phyloP scores from a whole-genome alignment of 2,888 invertebrate genomes.

The Eilema griseolum region DNA sequence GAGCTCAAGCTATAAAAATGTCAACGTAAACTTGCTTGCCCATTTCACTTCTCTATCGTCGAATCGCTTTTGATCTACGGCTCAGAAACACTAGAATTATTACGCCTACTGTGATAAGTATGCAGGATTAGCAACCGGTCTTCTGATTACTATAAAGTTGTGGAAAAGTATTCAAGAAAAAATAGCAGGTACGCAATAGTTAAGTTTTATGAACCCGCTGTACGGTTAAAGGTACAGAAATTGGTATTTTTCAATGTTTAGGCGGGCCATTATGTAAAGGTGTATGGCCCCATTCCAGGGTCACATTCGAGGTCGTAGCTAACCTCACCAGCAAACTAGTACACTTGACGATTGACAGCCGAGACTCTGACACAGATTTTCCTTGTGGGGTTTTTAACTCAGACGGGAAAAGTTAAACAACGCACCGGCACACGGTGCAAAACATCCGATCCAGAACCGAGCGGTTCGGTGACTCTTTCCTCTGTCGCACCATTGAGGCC shows the following conservation, averaged over 20 bases:
- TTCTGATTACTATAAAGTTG: constrained; percentile 21
- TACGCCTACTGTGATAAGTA: constrained; percentile 45
- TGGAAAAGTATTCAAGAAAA: constrained; percentile 6
- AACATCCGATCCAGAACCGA: no score
- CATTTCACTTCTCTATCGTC: constrained; percentile 65
- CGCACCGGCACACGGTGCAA: no score
- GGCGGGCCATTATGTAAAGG: not conserved
- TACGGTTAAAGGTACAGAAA: not conserved
- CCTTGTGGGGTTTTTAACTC: no score
- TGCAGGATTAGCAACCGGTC: constrained; percentile 32
- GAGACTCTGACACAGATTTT: no score
- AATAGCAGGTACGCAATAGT: not conserved
- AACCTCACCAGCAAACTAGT: not conserved
- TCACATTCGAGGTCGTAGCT: not conserved
- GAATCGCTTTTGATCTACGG: constrained; percentile 60
- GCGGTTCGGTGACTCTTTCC: no score
- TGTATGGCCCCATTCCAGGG: not conserved
- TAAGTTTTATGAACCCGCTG: not conserved
- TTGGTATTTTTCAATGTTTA: not conserved
- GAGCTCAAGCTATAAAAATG: constrained; percentile 79
- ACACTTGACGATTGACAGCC: not conserved
- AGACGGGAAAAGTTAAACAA: no score
- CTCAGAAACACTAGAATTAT: constrained; percentile 53
- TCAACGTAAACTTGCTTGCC: constrained; percentile 68
- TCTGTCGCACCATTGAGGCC: no score